Evolutionary conservation across 2,113 vertebrate genomes (phyloP).

Genomic region (Psophia crepitans): DNA sequence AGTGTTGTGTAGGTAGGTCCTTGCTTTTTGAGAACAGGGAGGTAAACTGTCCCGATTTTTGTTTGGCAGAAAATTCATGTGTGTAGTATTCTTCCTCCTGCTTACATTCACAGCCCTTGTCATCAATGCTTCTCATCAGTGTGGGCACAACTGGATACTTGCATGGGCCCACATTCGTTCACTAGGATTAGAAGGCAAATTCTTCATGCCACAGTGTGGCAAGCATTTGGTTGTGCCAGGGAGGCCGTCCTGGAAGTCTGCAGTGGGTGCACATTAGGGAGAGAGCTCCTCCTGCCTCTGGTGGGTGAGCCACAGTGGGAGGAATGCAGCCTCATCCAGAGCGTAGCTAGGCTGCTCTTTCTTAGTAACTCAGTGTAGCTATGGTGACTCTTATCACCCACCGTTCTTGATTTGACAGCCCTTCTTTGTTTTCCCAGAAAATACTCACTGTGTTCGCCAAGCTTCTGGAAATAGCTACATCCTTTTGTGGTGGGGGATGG

Average conservation of each 20-base stretch:
- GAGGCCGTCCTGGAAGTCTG: background rate
- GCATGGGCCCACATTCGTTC: background rate
- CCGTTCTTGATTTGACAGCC: constrained; percentile 11
- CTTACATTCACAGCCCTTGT: background rate
- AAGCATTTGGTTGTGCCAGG: background rate
- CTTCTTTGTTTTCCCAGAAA: background rate
- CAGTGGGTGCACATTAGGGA: background rate
- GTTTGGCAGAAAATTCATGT: background rate
- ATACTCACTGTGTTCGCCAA: background rate
- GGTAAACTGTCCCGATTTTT: background rate
- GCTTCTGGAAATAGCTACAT: constrained; percentile 37
- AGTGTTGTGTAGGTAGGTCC: background rate
- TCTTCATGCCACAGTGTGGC: background rate
- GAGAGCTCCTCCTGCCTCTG: background rate
- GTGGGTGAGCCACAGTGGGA: background rate
- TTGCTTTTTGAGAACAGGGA: background rate
- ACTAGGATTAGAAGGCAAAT: background rate
- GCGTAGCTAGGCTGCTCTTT: background rate
- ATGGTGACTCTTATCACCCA: background rate
- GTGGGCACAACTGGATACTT: background rate
- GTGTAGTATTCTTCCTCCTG: background rate
- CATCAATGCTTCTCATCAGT: background rate
- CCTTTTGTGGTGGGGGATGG: constrained; percentile 4
- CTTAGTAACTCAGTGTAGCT: background rate
- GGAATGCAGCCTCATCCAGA: background rate